phyloP scores from a whole-genome alignment of 2,113 vertebrate genomes.

The Cololabis saira region DNA sequence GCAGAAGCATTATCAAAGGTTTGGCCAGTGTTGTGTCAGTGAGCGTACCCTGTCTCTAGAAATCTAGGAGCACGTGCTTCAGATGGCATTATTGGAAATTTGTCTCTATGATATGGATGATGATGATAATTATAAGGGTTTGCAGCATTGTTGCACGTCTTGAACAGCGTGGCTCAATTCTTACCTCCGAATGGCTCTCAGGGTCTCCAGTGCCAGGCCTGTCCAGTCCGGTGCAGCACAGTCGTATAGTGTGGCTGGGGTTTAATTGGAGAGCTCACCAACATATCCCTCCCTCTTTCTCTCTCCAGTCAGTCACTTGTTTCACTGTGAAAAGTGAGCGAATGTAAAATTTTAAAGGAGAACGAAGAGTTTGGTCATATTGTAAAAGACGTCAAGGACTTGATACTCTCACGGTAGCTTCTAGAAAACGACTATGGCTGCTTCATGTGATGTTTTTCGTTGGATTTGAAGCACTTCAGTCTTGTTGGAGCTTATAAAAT shows the following conservation, averaged over 20 bases:
- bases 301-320: slow-evolving; percentile 86
- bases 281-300: slow-evolving; percentile 80
- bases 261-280: slow-evolving; percentile 77
- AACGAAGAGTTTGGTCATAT: slow-evolving; percentile 84
- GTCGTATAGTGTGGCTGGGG: slow-evolving; percentile 43
- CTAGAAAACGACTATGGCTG: slow-evolving; percentile 23
- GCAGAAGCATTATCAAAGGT: slow-evolving; percentile 1
- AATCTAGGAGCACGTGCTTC: slow-evolving; percentile 6
- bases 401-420: slow-evolving; percentile 20
- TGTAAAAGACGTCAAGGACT: slow-evolving; percentile 15
- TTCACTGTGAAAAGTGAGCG: slow-evolving; percentile 97
- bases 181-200: slow-evolving; percentile 32
- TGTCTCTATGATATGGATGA: neutral
- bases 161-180: slow-evolving; percentile 10
- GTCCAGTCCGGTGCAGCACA: slow-evolving; percentile 10
- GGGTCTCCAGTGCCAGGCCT: slow-evolving; percentile 27
- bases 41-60: slow-evolving; percentile 12
- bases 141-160: slow-evolving; percentile 18
- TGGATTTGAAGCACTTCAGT: no score
- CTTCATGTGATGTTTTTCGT: no score
- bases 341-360: slow-evolving; percentile 85
- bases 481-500: no score
- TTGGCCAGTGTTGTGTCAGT: neutral
- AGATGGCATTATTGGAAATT: neutral
- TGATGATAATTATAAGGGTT: neutral